Evolutionary conservation across 1,140 invertebrate species (phyloP).

Genomic region (Atta texana): DNA sequence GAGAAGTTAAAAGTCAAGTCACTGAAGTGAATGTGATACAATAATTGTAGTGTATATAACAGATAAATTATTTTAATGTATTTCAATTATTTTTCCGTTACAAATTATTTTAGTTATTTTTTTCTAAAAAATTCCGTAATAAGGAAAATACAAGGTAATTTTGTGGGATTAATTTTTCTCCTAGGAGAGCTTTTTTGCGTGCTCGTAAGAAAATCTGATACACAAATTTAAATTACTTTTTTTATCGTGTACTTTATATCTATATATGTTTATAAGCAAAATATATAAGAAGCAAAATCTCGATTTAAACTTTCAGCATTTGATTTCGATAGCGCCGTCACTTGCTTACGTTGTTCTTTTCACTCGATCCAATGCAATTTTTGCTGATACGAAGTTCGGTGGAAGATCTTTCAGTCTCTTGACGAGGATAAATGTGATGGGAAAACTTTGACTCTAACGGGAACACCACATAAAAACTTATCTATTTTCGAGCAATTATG

Average conservation of each 20-base stretch:
- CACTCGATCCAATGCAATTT: constrained; percentile 22
- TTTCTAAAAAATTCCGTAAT: background rate
- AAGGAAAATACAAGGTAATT: background rate
- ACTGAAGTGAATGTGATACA: background rate
- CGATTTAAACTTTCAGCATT: constrained; percentile 28
- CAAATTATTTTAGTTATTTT: background rate
- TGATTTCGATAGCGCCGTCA: constrained; percentile 44
- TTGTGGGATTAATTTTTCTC: background rate
- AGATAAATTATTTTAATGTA: too few relatives aligned
- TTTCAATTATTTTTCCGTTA: background rate
- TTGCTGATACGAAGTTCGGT: constrained; percentile 13
- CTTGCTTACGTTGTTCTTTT: constrained; percentile 13
- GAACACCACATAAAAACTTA: background rate
- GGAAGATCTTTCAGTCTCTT: background rate
- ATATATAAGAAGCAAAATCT: background rate
- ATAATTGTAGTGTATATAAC: background rate
- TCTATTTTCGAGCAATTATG: background rate
- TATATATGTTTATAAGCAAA: background rate
- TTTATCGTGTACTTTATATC: background rate
- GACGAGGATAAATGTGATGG: constrained; percentile 7
- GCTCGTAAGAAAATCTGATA: background rate
- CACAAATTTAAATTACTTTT: constrained; percentile 16
- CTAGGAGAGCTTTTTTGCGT: constrained; percentile 20
- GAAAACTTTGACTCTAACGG: constrained; percentile 5
- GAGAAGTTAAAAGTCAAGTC: background rate